Base-by-base conservation (phyloP, 2,797 vertebrate genomes). In the Mormyrus proboscirostris region DNA sequence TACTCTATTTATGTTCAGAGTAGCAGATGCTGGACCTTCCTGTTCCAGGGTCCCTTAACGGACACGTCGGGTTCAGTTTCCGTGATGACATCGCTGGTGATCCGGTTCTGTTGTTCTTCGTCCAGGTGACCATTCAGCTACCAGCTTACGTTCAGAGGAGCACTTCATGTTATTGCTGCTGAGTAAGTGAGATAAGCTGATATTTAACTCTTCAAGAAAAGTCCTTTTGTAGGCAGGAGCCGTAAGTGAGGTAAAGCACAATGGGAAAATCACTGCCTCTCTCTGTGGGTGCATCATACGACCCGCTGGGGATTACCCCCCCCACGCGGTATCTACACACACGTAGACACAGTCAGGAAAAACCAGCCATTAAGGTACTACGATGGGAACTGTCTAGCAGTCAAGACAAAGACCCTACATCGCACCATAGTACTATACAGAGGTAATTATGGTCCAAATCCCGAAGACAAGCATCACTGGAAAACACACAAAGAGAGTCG, bases 401-500 rank as follows among this genome's bases (percentile, higher is more conserved):
- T 91, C 92, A 91, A 82, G 89, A 89, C 88, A 90, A 90, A 90
- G 88, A 90, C 88, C 90, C 88, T 92, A 91, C 92, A 91, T 90
- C 93, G 89, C 91, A 91, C 93, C 92, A 92, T 92, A 91, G 92
- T 93, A 92, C 92, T 90, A 90, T 47, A 89, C 92, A 93, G 93
- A 93, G 92, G 93, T 93, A 92, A 89, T 93, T 90, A 90, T 89
- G 87, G 93, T 92, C 89, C 93, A 89, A 90, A 86, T 44, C 83
- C 88, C 87, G 65, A 91, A 91, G 47, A 88, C 88, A 89, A 90
- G 25, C 9, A 83, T 41, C 93, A 94, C 88, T 92, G 90, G 76
- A 92, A 93, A 93, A 94, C 93, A 94, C 90, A 93, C 95, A 95
- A 95, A 94, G 94, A 93, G 90, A 91, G 10, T 49, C 19, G 76